Evolutionary conservation across 1,140 invertebrate genomes (phyloP).

Genomic region (Drosophila santomea): DNA sequence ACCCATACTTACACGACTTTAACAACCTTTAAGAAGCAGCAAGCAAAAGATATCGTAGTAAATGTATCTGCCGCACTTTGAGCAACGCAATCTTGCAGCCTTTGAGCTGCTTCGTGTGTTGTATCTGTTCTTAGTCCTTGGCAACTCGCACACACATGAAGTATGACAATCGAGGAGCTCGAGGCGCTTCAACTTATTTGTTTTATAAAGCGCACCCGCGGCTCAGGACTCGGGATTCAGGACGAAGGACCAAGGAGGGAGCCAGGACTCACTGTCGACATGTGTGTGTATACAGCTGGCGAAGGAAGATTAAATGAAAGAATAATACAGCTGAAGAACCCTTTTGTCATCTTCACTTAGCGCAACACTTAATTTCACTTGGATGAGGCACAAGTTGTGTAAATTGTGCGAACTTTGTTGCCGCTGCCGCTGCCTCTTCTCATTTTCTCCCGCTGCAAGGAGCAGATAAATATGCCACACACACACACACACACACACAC

Average conservation of each 20-base stretch:
- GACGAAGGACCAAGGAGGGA: background rate
- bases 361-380: slow-evolving; percentile 82
- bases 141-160: slow-evolving; percentile 50
- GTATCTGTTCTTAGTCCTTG: slow-evolving; percentile 24
- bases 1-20: background rate
- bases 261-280: background rate
- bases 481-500: slow-evolving; percentile 36
- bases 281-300: slow-evolving; percentile 37
- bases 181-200: slow-evolving; percentile 72
- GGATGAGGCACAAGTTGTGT: slow-evolving; percentile 77
- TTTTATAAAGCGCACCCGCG: slow-evolving; percentile 79
- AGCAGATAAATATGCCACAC: slow-evolving; percentile 73
- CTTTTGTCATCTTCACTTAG: slow-evolving; percentile 82
- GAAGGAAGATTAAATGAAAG: slow-evolving; percentile 76
- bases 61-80: slow-evolving; percentile 29
- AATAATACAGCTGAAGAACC: slow-evolving; percentile 82
- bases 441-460: slow-evolving; percentile 39
- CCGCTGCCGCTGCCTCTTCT: slow-evolving; percentile 29
- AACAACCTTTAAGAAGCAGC: background rate
- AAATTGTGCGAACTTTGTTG: slow-evolving; percentile 81
- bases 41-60: background rate
- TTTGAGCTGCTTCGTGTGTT: slow-evolving; percentile 23
- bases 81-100: slow-evolving; percentile 34
- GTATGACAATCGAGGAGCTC: slow-evolving; percentile 73
- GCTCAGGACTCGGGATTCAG: slow-evolving; percentile 24